These are phyloP conservation scores for Papilio dardanus DNA, from an alignment of 1,140 invertebrate genomes.

Conservation along the genomic window DNA sequence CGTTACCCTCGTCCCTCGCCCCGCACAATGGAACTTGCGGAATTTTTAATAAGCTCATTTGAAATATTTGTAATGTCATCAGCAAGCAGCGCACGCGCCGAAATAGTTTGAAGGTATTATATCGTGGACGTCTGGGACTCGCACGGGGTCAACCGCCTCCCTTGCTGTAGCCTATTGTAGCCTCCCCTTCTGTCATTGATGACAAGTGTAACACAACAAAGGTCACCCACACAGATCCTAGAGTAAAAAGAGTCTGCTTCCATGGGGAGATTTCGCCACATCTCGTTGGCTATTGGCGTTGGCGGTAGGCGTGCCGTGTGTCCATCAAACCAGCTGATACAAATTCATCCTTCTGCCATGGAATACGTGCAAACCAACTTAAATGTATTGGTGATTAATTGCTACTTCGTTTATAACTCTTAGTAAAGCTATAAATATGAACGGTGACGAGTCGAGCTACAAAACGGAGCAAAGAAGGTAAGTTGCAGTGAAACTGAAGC, in stretches of 20 bases:
- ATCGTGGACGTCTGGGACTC: neutral
- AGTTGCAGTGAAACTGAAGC: neutral
- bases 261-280: too few species aligned
- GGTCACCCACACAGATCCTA: too few species aligned
- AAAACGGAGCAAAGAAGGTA: neutral
- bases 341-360: too few species aligned
- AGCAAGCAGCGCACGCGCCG: constrained; percentile 14
- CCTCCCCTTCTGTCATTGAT: neutral
- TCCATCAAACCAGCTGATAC: too few species aligned
- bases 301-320: too few species aligned
- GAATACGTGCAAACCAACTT: too few species aligned
- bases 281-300: too few species aligned
- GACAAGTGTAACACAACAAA: neutral
- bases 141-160: constrained; percentile 31
- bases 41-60: constrained; percentile 32
- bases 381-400: too few species aligned
- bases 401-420: too few species aligned
- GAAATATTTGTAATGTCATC: constrained; percentile 23
- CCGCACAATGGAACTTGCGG: neutral
- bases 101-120: constrained; percentile 36
- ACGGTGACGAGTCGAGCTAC: neutral
- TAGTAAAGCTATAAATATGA: neutral
- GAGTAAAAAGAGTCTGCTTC: too few species aligned
- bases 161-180: neutral
- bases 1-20: neutral